Evolutionary conservation across 2,113 vertebrate species (phyloP).

Genomic region (Hirundichthys speculiger): DNA sequence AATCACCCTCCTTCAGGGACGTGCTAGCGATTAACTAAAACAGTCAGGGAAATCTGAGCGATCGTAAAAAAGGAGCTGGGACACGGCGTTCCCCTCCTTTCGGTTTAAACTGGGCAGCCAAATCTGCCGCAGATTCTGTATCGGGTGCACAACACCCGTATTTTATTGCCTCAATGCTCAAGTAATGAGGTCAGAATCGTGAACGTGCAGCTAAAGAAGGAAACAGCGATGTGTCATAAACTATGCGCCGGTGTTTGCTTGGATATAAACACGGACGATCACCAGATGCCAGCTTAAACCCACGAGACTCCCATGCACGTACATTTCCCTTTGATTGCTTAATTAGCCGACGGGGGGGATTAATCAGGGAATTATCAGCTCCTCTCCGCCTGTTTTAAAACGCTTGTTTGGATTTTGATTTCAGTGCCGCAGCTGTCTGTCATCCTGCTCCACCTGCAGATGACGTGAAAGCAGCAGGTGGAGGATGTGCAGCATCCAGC

Average conservation of each 20-base stretch:
- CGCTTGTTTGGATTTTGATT: slow-evolving; percentile 2
- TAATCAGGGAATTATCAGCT: slow-evolving; percentile 16
- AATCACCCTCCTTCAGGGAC: not conserved
- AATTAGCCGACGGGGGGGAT: not conserved
- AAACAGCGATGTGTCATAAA: slow-evolving; percentile 28
- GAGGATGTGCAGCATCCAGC: not conserved
- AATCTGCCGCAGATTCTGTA: slow-evolving; percentile 36
- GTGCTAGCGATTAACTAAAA: slow-evolving; percentile 6
- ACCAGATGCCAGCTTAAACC: slow-evolving; percentile 6
- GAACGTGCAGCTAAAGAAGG: slow-evolving; percentile 12
- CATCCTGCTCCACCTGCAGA: not conserved
- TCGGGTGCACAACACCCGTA: slow-evolving; percentile 57
- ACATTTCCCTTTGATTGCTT: not conserved
- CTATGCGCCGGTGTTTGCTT: not conserved
- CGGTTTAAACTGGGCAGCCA: slow-evolving; percentile 16
- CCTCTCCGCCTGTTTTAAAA: not conserved
- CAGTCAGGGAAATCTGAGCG: slow-evolving; percentile 28
- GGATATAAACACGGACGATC: slow-evolving; percentile 7
- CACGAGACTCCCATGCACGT: not conserved
- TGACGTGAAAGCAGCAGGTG: not conserved
- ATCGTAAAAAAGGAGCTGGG: slow-evolving; percentile 10
- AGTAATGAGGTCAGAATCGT: slow-evolving; percentile 24
- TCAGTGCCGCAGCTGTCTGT: not conserved
- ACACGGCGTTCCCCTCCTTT: slow-evolving; percentile 6
- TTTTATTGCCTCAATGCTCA: slow-evolving; percentile 56